Conservation (phyloP, 2,888 invertebrate species). For the Auanema freiburgensis region DNA sequence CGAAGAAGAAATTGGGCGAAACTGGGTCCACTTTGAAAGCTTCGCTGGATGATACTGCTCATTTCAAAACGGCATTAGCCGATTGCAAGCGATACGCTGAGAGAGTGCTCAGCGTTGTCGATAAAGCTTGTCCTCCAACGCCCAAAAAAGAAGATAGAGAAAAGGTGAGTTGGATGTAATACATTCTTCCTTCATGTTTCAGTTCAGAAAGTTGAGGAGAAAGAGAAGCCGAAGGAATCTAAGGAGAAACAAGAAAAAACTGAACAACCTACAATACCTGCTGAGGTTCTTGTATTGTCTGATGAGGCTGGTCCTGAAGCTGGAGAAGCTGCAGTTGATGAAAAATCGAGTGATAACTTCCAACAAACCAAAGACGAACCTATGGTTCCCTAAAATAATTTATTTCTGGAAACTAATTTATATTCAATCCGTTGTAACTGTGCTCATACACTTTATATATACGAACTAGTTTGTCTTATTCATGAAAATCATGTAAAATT, state of each 20-base stretch:
- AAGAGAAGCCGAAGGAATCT: constrained; percentile 10
- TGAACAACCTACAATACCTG: neutral
- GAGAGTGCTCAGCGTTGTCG: constrained; percentile 45
- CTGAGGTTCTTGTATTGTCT: constrained; percentile 5
- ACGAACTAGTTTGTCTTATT: too few relatives aligned
- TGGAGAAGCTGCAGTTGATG: neutral
- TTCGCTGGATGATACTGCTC: constrained; percentile 48
- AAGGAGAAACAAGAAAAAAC: constrained; percentile 6
- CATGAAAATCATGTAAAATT: too few relatives aligned
- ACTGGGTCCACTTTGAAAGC: constrained; percentile 50
- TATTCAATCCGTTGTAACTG: too few relatives aligned
- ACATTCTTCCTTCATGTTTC: neutral
- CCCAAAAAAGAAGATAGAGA: constrained; percentile 26
- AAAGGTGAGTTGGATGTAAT: constrained; percentile 24
- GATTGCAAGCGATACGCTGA: constrained; percentile 55
- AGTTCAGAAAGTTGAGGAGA: constrained; percentile 19
- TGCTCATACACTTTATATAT: too few relatives aligned
- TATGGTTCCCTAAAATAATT: too few relatives aligned
- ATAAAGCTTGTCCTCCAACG: constrained; percentile 49
- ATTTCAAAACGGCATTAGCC: constrained; percentile 44
- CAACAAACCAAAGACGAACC: too few relatives aligned
- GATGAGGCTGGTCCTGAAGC: constrained; percentile 14
- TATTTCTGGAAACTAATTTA: too few relatives aligned
- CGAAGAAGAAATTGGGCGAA: constrained; percentile 59
- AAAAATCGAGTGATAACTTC: neutral